A percentile compares a stretch with the other conserved stretches of the same genome.
phyloP scores from a whole-genome alignment of 2,888 invertebrate species.

The Xanthostigma xanthostigma region DNA sequence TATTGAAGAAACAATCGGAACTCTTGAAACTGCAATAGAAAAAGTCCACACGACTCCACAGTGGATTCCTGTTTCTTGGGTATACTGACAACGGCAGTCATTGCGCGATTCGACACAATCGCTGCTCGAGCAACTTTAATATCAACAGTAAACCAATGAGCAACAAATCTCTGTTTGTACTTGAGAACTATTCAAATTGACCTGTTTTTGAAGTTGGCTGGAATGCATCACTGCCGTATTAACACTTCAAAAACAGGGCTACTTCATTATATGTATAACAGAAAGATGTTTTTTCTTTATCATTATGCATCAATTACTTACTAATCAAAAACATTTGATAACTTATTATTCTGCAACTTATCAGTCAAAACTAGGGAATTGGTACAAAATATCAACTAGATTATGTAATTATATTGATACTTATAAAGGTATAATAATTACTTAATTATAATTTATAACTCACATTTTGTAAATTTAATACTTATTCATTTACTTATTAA shows the following conservation, averaged over 20 bases:
- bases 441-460: not conserved
- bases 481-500: not conserved
- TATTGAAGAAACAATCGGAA: slow-evolving; percentile 93
- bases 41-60: slow-evolving; percentile 83
- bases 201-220: too few species aligned
- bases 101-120: slow-evolving; percentile 8
- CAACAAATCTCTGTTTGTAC: not conserved
- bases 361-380: too few species aligned
- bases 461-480: not conserved
- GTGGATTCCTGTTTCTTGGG: slow-evolving; percentile 98
- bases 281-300: too few species aligned
- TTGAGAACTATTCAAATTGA: too few species aligned
- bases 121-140: slow-evolving; percentile 10
- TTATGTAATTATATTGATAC: too few species aligned
- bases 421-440: not conserved
- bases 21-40: slow-evolving; percentile 81
- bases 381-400: too few species aligned
- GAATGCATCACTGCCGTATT: too few species aligned
- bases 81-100: slow-evolving; percentile 61
- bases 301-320: too few species aligned
- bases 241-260: too few species aligned
- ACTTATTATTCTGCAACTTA: too few species aligned
- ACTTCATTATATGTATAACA: too few species aligned
- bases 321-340: too few species aligned
- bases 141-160: not conserved